These are phyloP conservation scores for Gambusia affinis DNA, from an alignment of 2,113 vertebrate species.

Conservation along the genomic window DNA sequence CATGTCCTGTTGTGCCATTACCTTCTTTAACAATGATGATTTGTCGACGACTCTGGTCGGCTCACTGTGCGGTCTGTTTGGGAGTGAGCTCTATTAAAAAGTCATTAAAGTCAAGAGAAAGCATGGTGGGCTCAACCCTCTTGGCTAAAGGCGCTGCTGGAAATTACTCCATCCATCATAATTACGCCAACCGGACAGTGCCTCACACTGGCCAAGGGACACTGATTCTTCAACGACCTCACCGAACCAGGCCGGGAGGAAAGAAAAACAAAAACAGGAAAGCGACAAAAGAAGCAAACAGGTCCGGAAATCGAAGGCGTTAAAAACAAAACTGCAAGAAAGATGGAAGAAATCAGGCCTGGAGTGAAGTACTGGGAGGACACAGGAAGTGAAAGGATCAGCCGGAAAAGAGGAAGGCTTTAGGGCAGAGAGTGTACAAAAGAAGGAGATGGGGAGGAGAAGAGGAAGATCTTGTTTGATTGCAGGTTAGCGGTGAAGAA, in stretches of 20 bases:
- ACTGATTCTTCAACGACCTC: constrained; percentile 61
- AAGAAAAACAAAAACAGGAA: not conserved
- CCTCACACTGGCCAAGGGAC: constrained; percentile 66
- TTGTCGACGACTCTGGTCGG: constrained; percentile 67
- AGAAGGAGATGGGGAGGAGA: constrained; percentile 1
- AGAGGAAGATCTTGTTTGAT: constrained; percentile 16
- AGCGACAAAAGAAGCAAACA: not conserved
- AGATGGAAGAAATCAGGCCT: not conserved
- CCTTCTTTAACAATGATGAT: constrained; percentile 72
- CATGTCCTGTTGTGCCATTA: constrained; percentile 67
- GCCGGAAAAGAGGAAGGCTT: constrained; percentile 18
- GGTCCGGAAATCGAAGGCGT: not conserved
- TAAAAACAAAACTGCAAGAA: constrained; percentile 16
- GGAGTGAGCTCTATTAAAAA: constrained; percentile 82
- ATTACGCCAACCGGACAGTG: constrained; percentile 78
- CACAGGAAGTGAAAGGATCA: constrained; percentile 12
- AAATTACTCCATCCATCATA: constrained; percentile 85
- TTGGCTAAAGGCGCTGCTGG: constrained; percentile 72
- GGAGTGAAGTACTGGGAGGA: constrained; percentile 13
- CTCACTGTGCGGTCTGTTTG: constrained; percentile 63
- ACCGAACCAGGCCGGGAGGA: constrained; percentile 22
- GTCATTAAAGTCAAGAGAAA: constrained; percentile 80
- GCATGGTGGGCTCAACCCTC: constrained; percentile 71
- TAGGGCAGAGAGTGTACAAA: constrained; percentile 11
- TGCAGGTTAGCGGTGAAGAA: constrained; percentile 40